Base-by-base conservation (phyloP, 2,888 invertebrate genomes). In the Hypolimnas misippus region DNA sequence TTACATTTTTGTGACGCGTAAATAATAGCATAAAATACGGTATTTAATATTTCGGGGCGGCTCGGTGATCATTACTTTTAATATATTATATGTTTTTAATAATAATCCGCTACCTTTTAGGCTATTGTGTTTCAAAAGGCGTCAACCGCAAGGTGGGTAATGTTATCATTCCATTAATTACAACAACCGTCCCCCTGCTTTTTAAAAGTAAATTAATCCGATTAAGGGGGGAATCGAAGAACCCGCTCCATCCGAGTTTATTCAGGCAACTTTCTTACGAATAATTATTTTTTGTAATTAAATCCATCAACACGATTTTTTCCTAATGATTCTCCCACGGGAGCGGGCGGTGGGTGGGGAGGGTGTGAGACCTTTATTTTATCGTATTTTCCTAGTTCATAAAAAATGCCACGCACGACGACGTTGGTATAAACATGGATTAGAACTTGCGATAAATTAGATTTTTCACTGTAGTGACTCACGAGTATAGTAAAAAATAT, bases 231-330 rank as follows among this genome's bases (percentile, higher is more conserved):
- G 87, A 89, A 88, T 89, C 87, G 89, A 87, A 88, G 90, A 91
- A 90, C 89, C 87, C 89, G 86, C 90, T 89, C 84, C 84, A 85
- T 86, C 87, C 87, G 82, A 90, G 89, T 91, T 90, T 89, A 90
- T 91, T 91, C 89, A 87, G 86, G 77, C 84, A 90, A 90, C 85
- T 90, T 90, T 90, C 90, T 91, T 89, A 86, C 78, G 87, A 89
- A 90, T 92, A 91, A 92, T 92, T 91, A 92, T 92, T 91, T 91
- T 91, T 92, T 90, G 90, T 91, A 92, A 92, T 92, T 92, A 92
- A 92, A 92, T 92, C 92, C 92, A 91, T 92, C 91, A 92, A 92
- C 91, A 91, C 91, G 91, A 92, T 91, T 92, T 92, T 91, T 91
- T 92, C 89, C 85, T 92, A 92, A 91, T 91, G 91, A 91, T 90